Base-by-base conservation (phyloP, 2,888 invertebrate species). In the Strigamia crassipes region DNA sequence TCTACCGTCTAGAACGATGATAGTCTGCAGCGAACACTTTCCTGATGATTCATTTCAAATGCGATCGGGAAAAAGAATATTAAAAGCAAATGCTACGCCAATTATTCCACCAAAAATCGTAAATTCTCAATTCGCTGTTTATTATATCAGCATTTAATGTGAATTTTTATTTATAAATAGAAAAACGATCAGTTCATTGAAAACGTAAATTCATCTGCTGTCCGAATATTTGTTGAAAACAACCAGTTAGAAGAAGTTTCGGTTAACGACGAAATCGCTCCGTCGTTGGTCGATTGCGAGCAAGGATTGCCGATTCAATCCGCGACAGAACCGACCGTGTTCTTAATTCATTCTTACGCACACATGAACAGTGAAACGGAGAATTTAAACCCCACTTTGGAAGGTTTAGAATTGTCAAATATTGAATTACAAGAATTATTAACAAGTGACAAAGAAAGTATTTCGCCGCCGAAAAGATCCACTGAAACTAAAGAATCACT, bases 31-130 rank as follows among this genome's bases (percentile, higher is more conserved):
- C 23, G 61, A 61, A n/a, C 61, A 61, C 18, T 61, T 61, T 23
- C 61, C 61, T 9, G 61, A 61, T 18, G 61, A 61, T 23, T 61
- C 61, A 18, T 61, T 61, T 61, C 61, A 61, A 61, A 61, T 61
- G 61, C 61, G 61, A 23, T 61, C 61, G 0, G 61, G 61, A 18
- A 61, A 61, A 21, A 61, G 61, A 61, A 61, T 61, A 6, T 12
- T 61, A 0, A 61, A 61, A 61, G 61, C 61, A 12, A 61, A 61
- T 21, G 61, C 61, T 23, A 61, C 21, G 6, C 61, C 61, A n/a
- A 23, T 21, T 61, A 61, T 61, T 61, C 61, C 61, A 4, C 18
- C 23, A n/a, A 61, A 61, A 61, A 23, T 18, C 4, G 46, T 46
- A 38, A 38, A 9, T 38, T 38, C 12, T 15, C 15, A 13, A 15